Evolutionary conservation across 2,797 vertebrate genomes (phyloP), one percentile per base, ranked within the genome.

Genomic region (Synanceia verrucosa): DNA sequence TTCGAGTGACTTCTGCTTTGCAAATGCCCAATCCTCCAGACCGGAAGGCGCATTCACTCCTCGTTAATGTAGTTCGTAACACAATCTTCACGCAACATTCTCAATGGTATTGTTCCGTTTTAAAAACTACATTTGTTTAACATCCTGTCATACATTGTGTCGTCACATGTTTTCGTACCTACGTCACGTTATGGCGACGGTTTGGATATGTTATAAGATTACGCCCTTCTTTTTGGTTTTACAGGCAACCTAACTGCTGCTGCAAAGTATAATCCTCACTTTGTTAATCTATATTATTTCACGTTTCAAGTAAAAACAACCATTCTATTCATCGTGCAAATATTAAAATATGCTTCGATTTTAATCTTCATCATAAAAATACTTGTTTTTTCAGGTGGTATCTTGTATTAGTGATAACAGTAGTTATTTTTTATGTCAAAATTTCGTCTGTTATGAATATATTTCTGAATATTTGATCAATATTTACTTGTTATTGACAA

Each of bases 1-100:
- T 90, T 85, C 88, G 85, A 92, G 73, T 87, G 90, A 91, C 84
- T 93, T 88, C 84, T 91, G 86, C 63, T 85, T 87, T 46, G 73
- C 78, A 61, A 80, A 83, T 70, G 39, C 55, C 31, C 29, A 73
- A 21, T 41, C 13, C 26, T 41, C 10, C 33, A 47, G 21, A 76
- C 52, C 70, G 75, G 82, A 83, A 39, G 84, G 59, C 16, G 1
- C n/a, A 1, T 1, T 16, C 10, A 0, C 23, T 0, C 1, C 2
- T 7, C 4, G 53, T 56, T 56, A 86, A 70, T 92, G 92, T 90
- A 92, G 92, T 94, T 73, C 19, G 55, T 28, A 3, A 0, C 1
- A 11, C 21, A 9, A 0, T 0, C 3, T 0, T 1, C 9, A 0
- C 0, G 5, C 2, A 0, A 3, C 0, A 5, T n/a, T 0, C 4